Evolutionary conservation across 1,140 invertebrate genomes (phyloP).

Genomic region (Drosophila kurseongensis): DNA sequence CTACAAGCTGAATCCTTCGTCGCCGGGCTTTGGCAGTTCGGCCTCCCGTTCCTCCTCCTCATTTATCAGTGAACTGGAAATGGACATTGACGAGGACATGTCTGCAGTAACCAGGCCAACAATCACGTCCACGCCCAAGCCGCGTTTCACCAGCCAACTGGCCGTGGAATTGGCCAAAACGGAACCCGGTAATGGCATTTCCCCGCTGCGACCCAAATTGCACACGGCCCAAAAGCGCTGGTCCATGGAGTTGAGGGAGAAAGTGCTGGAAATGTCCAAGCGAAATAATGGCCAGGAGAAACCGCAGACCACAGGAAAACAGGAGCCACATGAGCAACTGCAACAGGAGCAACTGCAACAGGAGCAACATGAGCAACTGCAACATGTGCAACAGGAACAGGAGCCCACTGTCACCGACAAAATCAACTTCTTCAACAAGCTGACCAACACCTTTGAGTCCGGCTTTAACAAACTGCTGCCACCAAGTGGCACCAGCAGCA

Average conservation of each 20-base stretch:
- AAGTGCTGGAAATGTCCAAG: slow-evolving; percentile 75
- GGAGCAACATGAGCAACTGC: slow-evolving; percentile 1
- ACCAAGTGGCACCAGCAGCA: slow-evolving; percentile 14
- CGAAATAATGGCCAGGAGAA: slow-evolving; percentile 55
- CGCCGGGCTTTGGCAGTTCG: slow-evolving; percentile 9
- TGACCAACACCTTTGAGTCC: slow-evolving; percentile 73
- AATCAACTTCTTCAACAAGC: slow-evolving; percentile 79
- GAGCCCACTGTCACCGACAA: slow-evolving; percentile 66
- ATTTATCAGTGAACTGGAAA: slow-evolving; percentile 71
- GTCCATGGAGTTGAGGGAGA: slow-evolving; percentile 74
- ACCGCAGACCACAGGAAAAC: slow-evolving; percentile 6
- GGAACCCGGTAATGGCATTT: slow-evolving; percentile 8
- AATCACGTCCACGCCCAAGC: slow-evolving; percentile 63
- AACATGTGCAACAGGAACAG: slow-evolving; percentile 4
- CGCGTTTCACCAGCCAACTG: slow-evolving; percentile 53
- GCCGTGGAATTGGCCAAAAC: slow-evolving; percentile 33
- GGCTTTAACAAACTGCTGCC: slow-evolving; percentile 16
- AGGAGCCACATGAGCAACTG: slow-evolving; percentile 17
- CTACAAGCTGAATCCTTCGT: slow-evolving; percentile 60
- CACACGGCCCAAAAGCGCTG: slow-evolving; percentile 67
- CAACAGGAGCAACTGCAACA: background rate
- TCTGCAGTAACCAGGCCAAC: slow-evolving; percentile 9
- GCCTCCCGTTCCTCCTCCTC: slow-evolving; percentile 32
- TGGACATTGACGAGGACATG: slow-evolving; percentile 73
- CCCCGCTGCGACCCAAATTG: slow-evolving; percentile 57